A percentile compares a stretch with the other conserved stretches of the same genome.
phyloP scores from a whole-genome alignment of 2,888 invertebrate genomes.

The Dicranocentrus wangi region DNA sequence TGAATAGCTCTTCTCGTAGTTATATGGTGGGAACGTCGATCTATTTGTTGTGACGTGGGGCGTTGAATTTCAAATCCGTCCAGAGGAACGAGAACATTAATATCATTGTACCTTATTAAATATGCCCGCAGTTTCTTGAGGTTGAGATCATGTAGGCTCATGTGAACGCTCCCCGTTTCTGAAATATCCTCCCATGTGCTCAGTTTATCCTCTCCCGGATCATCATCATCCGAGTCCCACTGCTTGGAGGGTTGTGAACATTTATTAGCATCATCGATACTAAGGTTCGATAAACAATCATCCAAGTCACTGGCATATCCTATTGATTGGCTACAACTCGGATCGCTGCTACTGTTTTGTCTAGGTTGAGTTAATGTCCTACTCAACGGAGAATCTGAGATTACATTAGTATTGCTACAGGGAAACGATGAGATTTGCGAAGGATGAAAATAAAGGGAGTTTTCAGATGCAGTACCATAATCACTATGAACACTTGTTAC shows the following conservation, averaged over 20 bases:
- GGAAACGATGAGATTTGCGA: neutral
- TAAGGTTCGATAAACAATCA: conserved; percentile 32
- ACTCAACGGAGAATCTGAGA: neutral
- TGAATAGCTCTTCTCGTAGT: neutral
- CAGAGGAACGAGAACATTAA: conserved; percentile 35
- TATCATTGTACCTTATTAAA: neutral
- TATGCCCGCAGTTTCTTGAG: neutral
- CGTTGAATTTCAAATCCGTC: conserved; percentile 39
- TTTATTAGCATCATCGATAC: conserved; percentile 29
- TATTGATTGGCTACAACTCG: conserved; percentile 7
- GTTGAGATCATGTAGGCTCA: conserved; percentile 14
- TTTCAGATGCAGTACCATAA: conserved; percentile 72
- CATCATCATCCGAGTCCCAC: conserved; percentile 15
- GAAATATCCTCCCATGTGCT: neutral
- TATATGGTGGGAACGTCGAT: neutral
- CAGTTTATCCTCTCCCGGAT: neutral
- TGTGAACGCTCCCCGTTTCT: neutral
- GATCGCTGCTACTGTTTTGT: neutral
- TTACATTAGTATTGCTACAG: neutral
- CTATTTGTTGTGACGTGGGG: too few species aligned
- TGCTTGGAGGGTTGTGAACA: neutral
- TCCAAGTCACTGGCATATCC: conserved; percentile 43
- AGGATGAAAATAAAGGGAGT: conserved; percentile 22
- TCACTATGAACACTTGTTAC: conserved; percentile 47
- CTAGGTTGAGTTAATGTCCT: neutral